Evolutionary conservation across 2,113 vertebrate genomes (phyloP).

Genomic region (Psettodes erumei): DNA sequence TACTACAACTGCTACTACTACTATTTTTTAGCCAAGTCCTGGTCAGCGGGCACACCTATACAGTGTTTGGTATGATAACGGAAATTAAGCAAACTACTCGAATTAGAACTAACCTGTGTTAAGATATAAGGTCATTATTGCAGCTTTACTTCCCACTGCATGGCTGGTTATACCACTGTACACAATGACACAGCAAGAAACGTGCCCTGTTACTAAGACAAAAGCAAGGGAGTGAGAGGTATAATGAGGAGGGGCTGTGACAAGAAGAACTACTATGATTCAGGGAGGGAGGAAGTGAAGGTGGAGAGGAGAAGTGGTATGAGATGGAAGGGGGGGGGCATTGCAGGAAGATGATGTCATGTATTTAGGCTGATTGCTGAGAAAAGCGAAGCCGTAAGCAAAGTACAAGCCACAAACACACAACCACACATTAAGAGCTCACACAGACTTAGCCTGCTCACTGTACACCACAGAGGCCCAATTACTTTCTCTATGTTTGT

Average conservation of each 20-base stretch:
- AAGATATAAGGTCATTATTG: background rate
- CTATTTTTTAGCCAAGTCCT: background rate
- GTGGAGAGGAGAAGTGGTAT: conserved; percentile 56
- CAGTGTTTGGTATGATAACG: background rate
- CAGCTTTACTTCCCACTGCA: background rate
- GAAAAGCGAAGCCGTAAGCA: conserved; percentile 70
- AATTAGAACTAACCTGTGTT: background rate
- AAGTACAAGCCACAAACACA: conserved; percentile 67
- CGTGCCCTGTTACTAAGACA: conserved; percentile 64
- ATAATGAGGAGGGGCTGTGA: conserved; percentile 62
- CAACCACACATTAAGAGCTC: conserved; percentile 65
- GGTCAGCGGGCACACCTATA: background rate
- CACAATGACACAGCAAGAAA: conserved; percentile 70
- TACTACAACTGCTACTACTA: background rate
- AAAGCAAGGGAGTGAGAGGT: conserved; percentile 41
- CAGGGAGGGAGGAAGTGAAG: conserved; percentile 59
- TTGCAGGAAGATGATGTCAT: conserved; percentile 81
- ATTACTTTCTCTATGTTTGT: conserved; percentile 33
- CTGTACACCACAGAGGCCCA: conserved; percentile 29
- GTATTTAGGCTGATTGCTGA: conserved; percentile 77
- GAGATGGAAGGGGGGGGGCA: conserved; percentile 53
- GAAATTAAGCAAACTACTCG: background rate
- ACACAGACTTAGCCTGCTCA: conserved; percentile 61
- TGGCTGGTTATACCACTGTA: background rate
- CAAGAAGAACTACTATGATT: conserved; percentile 51